Evolutionary conservation across 2,797 vertebrate genomes (phyloP).

Genomic region (Carduelis carduelis): DNA sequence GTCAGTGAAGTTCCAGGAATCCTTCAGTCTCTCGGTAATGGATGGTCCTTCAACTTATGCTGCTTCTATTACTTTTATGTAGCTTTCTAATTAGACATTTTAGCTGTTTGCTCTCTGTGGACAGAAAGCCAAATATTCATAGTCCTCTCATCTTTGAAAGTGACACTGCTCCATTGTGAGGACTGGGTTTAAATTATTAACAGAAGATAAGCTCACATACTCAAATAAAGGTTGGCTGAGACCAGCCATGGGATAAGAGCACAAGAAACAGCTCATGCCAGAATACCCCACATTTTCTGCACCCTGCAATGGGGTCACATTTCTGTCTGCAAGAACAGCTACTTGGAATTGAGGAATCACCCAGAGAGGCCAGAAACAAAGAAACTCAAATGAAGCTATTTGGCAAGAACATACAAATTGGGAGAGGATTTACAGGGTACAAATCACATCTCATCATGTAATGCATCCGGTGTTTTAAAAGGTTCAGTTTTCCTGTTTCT

Average conservation of each 20-base stretch:
- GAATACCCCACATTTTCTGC: neutral
- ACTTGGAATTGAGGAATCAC: neutral
- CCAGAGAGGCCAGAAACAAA: constrained; percentile 2
- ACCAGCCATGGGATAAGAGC: neutral
- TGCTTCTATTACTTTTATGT: constrained; percentile 61
- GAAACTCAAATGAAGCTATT: neutral
- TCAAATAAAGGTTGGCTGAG: neutral
- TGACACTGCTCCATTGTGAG: neutral
- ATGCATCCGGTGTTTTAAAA: neutral
- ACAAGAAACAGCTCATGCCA: neutral
- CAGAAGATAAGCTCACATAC: constrained; percentile 23
- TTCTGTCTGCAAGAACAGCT: neutral
- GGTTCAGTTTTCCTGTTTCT: neutral
- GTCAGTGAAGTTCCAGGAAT: constrained; percentile 58
- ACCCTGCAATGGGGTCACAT: neutral
- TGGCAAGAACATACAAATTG: neutral
- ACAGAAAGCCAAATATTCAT: constrained; percentile 32
- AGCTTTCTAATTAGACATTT: constrained; percentile 65
- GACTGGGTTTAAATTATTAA: constrained; percentile 43
- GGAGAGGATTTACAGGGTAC: neutral
- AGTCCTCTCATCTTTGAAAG: constrained; percentile 30
- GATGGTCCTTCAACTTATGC: constrained; percentile 49
- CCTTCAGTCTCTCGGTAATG: constrained; percentile 53
- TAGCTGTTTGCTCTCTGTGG: constrained; percentile 52
- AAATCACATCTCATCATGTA: neutral